A percentile compares a stretch with the other conserved stretches of the same genome.
phyloP scores from a whole-genome alignment of 2,888 invertebrate species.

The Eupithecia dodoneata region DNA sequence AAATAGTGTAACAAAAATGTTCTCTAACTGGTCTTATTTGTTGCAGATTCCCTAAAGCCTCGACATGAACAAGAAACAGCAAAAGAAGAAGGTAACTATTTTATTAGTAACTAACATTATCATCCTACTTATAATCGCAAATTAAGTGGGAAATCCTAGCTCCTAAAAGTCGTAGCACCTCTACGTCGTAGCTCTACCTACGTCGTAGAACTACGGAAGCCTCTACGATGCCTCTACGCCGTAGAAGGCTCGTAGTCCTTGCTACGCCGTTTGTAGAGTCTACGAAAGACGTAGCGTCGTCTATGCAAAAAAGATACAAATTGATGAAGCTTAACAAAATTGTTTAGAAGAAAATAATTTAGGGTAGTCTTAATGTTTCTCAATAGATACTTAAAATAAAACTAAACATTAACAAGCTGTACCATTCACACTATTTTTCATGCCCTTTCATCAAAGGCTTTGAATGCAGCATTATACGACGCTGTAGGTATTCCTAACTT shows the following conservation, averaged over 20 bases:
- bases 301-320: too few relatives aligned
- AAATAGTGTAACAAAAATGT: not conserved
- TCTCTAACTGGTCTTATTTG: conserved; percentile 46
- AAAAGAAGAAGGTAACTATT: conserved; percentile 73
- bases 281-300: not conserved
- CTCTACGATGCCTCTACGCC: not conserved
- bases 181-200: conserved; percentile 8
- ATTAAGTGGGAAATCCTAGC: not conserved
- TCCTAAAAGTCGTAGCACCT: not conserved
- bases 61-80: conserved; percentile 76
- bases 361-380: too few relatives aligned
- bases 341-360: too few relatives aligned
- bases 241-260: not conserved
- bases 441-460: not conserved
- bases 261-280: not conserved
- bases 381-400: too few relatives aligned
- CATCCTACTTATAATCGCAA: not conserved
- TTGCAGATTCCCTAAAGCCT: conserved; percentile 58
- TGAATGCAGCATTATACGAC: not conserved
- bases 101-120: not conserved
- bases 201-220: not conserved
- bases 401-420: too few relatives aligned
- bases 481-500: not conserved
- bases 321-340: too few relatives aligned
- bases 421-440: not conserved